phyloP scores from a whole-genome alignment of 2,113 vertebrate species.

The Etheostoma cragini region DNA sequence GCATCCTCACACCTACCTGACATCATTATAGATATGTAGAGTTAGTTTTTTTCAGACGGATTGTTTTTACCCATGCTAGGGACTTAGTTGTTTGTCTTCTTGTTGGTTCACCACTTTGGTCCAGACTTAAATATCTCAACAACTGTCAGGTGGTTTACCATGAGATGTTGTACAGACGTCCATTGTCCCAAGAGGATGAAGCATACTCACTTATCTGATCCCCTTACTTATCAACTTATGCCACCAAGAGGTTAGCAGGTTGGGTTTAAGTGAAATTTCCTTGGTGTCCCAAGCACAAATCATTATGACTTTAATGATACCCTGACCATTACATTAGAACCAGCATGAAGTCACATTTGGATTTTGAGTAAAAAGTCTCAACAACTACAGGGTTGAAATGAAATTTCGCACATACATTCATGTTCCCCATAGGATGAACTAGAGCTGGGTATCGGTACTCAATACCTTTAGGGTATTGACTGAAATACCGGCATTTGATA shows the following conservation, averaged over 20 bases:
- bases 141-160: background rate
- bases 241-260: background rate
- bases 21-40: background rate
- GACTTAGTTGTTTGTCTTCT: background rate
- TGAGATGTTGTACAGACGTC: background rate
- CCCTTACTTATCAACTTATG: no score
- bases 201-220: background rate
- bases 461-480: no score
- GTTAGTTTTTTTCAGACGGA: background rate
- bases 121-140: background rate
- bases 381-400: background rate
- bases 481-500: no score
- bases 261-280: background rate
- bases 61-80: background rate
- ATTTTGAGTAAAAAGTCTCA: background rate
- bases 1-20: background rate
- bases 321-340: background rate
- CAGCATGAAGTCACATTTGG: background rate
- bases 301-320: background rate
- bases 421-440: background rate
- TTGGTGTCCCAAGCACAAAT: background rate
- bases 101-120: background rate
- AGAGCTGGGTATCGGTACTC: no score
- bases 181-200: background rate
- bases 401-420: background rate